Evolutionary conservation across 2,113 vertebrate genomes (phyloP).

Genomic region (Osmerus mordax): DNA sequence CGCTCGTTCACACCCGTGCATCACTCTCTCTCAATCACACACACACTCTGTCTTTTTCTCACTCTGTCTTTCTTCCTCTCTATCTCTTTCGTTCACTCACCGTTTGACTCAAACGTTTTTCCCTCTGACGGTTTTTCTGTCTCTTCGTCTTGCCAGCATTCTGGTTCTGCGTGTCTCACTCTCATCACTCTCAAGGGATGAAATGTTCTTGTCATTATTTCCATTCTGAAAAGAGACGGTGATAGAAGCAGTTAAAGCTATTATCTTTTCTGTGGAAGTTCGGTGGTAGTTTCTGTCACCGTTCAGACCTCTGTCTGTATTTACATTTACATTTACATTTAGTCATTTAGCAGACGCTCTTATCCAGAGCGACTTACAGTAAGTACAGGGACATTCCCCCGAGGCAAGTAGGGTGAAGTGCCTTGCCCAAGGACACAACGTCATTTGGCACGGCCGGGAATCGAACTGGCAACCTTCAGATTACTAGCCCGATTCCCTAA

Average conservation of each 20-base stretch:
- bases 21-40: background rate
- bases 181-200: constrained; percentile 12
- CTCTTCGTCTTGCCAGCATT: background rate
- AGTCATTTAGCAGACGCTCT: too few relatives aligned
- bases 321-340: too few relatives aligned
- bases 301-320: too few relatives aligned
- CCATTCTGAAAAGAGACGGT: constrained; percentile 45
- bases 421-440: too few relatives aligned
- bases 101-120: background rate
- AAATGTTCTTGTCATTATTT: constrained; percentile 36
- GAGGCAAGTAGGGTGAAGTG: too few relatives aligned
- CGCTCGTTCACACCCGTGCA: background rate
- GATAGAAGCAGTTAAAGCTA: constrained; percentile 1
- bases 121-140: background rate
- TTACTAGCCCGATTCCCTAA: too few relatives aligned
- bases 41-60: background rate
- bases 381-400: too few relatives aligned
- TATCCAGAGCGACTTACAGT: too few relatives aligned
- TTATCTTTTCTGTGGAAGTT: too few relatives aligned
- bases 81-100: background rate
- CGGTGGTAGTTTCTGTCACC: too few relatives aligned
- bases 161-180: constrained; percentile 11
- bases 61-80: background rate
- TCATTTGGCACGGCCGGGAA: too few relatives aligned
- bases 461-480: too few relatives aligned